Evolutionary conservation across 35 echinoderm and acorn worm genomes (phyloP), one percentile per base, ranked within the genome.

Genomic region (Eucidaris tribuloides): DNA sequence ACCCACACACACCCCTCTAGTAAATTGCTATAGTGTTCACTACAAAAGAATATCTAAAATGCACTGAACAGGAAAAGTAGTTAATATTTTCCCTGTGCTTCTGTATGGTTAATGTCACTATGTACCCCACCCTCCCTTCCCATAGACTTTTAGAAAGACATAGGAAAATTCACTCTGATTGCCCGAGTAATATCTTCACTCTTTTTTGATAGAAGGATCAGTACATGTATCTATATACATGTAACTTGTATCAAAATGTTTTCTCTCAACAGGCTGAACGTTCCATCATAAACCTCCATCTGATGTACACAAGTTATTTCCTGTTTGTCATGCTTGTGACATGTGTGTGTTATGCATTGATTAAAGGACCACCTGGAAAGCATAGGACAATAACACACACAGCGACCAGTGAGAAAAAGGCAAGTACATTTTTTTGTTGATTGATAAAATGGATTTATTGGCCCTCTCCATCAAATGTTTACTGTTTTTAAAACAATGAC

Each of bases 251-350:
- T n/a, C n/a, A n/a, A n/a, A n/a, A n/a, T 87, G 81, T 62, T 62
- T 34, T 91, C 63, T 68, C 19, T 32, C 54, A 27, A 46, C 91
- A 99, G 96, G 96, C 87, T 81, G 89, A 99, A 49, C 81, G 78
- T 45, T 93, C 90, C 3, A 77, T 99, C 45, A 90, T 99, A 43
- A 99, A 99, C 58, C 86, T 99, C 32, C 96, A 99, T 59, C 46
- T 99, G 34, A 99, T 99, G 96, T 92, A 99, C 62, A 99, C 96
- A 37, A 99, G 96, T 46, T 99, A 99, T 42, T 99, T 99, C 79
- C 72, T 99, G 11, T 99, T 99, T 84, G 87, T 99, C 29, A 99
- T 99, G 96, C 77, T 99, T 0, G 91, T 99, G 13, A 99, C 91
- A 9, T 89, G 90, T 46, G 91, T 99, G 7, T 93, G 92, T 62